Evolutionary conservation across 1,140 invertebrate species (phyloP).

Genomic region (Mercenaria mercenaria): DNA sequence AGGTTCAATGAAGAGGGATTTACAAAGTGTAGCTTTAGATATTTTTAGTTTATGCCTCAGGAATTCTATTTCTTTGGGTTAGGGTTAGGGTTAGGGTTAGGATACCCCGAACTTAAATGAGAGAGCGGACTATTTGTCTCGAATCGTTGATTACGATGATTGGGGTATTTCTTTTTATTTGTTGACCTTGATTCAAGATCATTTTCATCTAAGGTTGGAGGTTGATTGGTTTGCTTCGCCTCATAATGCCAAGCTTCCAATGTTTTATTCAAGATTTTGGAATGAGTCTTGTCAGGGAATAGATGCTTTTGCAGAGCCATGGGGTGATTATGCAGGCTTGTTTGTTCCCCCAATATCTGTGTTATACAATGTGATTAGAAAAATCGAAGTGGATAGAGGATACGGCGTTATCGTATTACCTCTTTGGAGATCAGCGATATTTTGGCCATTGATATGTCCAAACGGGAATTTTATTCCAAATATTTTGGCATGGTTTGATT

Average conservation of each 20-base stretch:
- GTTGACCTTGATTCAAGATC: no score
- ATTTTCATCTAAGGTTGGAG: neutral
- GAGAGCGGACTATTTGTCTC: conserved; percentile 7
- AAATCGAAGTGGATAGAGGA: conserved; percentile 14
- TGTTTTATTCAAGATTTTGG: conserved; percentile 38
- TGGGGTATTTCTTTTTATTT: neutral
- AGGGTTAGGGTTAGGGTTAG: neutral
- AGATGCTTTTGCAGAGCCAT: neutral
- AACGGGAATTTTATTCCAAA: conserved; percentile 1
- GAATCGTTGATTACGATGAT: conserved; percentile 32
- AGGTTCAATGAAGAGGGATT: conserved; percentile 20
- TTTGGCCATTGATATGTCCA: conserved; percentile 27
- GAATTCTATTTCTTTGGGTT: no score
- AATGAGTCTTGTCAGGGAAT: neutral
- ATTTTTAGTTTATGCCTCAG: conserved; percentile 1
- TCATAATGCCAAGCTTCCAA: conserved; percentile 3
- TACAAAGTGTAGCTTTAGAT: conserved; percentile 13
- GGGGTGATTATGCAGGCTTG: neutral
- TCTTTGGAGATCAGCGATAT: neutral
- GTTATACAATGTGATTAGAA: neutral
- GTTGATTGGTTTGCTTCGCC: conserved; percentile 18
- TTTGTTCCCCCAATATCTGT: conserved; percentile 32
- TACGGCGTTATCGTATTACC: neutral
- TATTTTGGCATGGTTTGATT: neutral
- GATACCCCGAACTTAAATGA: conserved; percentile 24